Base-by-base conservation (phyloP, 2,888 invertebrate genomes). In the Isotomurus palustris region DNA sequence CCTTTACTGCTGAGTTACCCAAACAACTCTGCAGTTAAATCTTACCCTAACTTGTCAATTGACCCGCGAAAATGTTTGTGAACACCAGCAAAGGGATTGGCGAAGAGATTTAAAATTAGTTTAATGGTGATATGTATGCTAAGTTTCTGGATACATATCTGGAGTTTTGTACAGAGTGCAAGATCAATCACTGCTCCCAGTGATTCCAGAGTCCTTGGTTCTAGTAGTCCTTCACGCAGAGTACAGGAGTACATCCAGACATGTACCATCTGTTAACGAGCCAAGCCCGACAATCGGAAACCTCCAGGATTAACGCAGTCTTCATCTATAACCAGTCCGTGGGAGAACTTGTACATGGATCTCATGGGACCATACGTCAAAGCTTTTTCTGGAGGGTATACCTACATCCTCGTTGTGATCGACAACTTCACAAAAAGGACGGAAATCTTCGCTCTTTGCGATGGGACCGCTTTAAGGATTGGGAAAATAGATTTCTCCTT, bases 261-360 rank as follows among this genome's bases (percentile, higher is more conserved):
- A 1, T 53, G 53, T 17, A 32, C 22, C 14, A 22, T 44, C 8
- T 45, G 45, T 24, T 35, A 45, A 17, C 14, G 44, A n/a, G 29
- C 24, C 2, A 53, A 53, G 32, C 45, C 32, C 32, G 53, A 53
- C 17, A 53, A 53, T 35, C 0, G 24, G 3, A 53, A 53, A n/a
- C 43, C 53, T 1, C 14, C 53, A 14, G 53, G 53, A 2, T 17
- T 43, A 0, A 53, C 44, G 53, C 19, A 43, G 10, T 29, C 53
- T 2, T 51, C 55, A 21, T 14, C 22, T 1, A 10, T 44, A 2
- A 22, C 21, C 2, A 40, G 40, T 19, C 51, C 54, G 1, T 61
- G 50, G 53, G 38, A 52, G 6, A 40, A 43, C 1, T 8, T 62
- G 2, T 40, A 38, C 29, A 53, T 56, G 10, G 58, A 59, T 43